Evolutionary conservation across 1,140 invertebrate genomes (phyloP).

Genomic region (Bemisia tabaci): DNA sequence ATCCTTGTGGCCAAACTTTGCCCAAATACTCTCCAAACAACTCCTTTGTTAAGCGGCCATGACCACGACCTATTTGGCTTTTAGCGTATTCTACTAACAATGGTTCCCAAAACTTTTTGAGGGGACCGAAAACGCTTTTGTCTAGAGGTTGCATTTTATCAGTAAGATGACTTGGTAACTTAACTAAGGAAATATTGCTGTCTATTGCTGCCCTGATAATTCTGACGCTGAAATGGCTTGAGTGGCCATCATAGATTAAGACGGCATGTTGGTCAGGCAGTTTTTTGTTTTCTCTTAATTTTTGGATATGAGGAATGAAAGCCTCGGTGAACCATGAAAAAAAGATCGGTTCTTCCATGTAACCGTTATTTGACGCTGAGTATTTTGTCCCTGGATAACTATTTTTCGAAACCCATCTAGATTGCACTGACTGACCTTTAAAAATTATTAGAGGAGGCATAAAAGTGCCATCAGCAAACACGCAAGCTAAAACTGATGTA

Average conservation of each 20-base stretch:
- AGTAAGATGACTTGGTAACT: slow-evolving; percentile 26
- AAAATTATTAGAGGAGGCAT: slow-evolving; percentile 27
- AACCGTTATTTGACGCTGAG: slow-evolving; percentile 25
- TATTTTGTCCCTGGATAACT: slow-evolving; percentile 25
- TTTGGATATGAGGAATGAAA: slow-evolving; percentile 6
- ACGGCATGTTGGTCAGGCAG: not conserved
- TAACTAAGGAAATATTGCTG: slow-evolving; percentile 22
- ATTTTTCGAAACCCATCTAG: slow-evolving; percentile 23
- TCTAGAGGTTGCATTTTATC: slow-evolving; percentile 24
- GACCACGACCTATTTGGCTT: slow-evolving; percentile 14
- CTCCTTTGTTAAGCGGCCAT: slow-evolving; percentile 17
- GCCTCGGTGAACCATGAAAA: slow-evolving; percentile 20
- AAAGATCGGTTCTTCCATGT: slow-evolving; percentile 27
- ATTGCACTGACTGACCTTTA: slow-evolving; percentile 24
- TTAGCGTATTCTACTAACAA: slow-evolving; percentile 18
- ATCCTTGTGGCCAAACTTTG: slow-evolving; percentile 11
- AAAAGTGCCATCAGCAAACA: slow-evolving; percentile 22
- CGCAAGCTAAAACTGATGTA: slow-evolving; percentile 25
- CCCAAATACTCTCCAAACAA: slow-evolving; percentile 21
- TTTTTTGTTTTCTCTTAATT: not conserved
- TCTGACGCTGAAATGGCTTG: slow-evolving; percentile 21
- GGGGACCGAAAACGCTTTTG: slow-evolving; percentile 23
- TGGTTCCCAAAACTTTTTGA: slow-evolving; percentile 26
- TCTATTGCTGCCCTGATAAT: slow-evolving; percentile 20
- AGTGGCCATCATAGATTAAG: slow-evolving; percentile 22